phyloP scores from a whole-genome alignment of 2,888 invertebrate genomes.

The Calameuta idolon region DNA sequence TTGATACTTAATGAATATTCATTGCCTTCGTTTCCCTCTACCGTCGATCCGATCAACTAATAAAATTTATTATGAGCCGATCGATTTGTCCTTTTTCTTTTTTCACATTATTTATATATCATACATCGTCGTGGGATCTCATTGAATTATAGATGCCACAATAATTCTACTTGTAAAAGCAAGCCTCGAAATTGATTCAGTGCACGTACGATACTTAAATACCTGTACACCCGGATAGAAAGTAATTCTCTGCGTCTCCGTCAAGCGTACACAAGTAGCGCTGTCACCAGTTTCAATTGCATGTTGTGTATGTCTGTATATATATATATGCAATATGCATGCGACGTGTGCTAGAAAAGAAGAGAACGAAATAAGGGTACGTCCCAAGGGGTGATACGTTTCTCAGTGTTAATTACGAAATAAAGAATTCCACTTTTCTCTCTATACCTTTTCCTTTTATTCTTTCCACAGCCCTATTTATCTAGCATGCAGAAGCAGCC shows the following conservation, averaged over 20 bases:
- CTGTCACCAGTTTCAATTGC: background rate
- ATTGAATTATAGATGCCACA: background rate
- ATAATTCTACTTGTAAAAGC: background rate
- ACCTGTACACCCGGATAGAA: slow-evolving; percentile 14
- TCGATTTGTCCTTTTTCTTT: background rate
- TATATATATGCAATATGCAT: background rate
- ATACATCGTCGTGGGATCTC: background rate
- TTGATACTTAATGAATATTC: background rate
- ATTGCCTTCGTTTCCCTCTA: background rate
- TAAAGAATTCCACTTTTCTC: slow-evolving; percentile 24
- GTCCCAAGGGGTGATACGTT: background rate
- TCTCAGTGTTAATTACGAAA: slow-evolving; percentile 21
- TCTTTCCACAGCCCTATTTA: background rate
- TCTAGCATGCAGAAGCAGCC: background rate
- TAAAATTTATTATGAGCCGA: background rate
- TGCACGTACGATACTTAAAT: slow-evolving; percentile 17
- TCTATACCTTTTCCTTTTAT: background rate
- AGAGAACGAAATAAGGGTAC: background rate
- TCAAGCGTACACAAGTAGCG: background rate
- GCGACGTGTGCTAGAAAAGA: background rate
- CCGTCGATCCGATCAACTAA: background rate
- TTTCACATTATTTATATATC: background rate
- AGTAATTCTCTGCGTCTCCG: background rate
- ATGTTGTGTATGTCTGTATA: background rate
- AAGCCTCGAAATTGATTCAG: slow-evolving; percentile 19